These are phyloP conservation scores for Propithecus deckenii DNA, from an alignment of 2,797 vertebrate species.

Conservation along the genomic window DNA sequence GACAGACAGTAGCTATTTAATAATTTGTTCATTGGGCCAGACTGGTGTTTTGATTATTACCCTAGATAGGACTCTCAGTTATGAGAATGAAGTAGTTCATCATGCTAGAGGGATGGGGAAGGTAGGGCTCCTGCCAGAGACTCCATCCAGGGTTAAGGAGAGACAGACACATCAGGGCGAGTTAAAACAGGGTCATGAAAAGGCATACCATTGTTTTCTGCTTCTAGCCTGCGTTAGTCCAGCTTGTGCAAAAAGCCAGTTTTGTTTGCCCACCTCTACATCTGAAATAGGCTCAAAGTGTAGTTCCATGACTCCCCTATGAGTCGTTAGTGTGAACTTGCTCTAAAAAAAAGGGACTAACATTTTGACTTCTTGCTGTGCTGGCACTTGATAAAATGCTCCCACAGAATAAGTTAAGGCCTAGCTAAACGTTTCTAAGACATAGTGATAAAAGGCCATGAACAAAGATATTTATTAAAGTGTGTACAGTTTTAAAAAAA, in stretches of 20 bases:
- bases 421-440: background rate
- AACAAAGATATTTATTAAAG: background rate
- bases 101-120: background rate
- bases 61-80: background rate
- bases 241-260: background rate
- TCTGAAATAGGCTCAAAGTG: background rate
- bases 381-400: background rate
- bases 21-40: background rate
- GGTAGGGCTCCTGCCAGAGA: background rate
- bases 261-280: background rate
- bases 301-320: background rate
- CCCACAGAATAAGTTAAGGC: background rate
- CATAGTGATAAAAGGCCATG: background rate
- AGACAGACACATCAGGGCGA: background rate
- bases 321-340: background rate
- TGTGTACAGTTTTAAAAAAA: background rate
- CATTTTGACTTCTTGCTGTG: background rate
- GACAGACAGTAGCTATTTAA: background rate
- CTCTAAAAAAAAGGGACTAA: background rate
- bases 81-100: background rate
- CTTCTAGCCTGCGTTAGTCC: background rate
- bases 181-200: background rate
- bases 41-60: background rate
- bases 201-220: background rate
- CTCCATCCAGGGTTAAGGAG: background rate